These are phyloP conservation scores for Hydrozoanthus gracilis DNA, from an alignment of 92 coral and sea anemone genomes.

Conservation along the genomic window DNA sequence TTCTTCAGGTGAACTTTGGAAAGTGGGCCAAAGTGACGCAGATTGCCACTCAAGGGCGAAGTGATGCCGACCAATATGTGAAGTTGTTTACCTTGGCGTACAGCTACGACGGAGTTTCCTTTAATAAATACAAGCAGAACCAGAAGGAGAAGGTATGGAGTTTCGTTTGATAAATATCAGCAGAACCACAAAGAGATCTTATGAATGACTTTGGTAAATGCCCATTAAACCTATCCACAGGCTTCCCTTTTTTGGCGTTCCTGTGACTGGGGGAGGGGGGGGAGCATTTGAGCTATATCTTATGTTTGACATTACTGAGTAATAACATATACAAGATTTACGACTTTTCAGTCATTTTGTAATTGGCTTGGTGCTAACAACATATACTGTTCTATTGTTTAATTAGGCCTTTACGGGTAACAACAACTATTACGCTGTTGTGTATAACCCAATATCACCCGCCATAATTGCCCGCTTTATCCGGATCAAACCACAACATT, in stretches of 20 bases:
- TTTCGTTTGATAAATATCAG: background rate
- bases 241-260: too few relatives aligned
- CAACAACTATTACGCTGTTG: constrained; percentile 3
- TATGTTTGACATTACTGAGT: too few relatives aligned
- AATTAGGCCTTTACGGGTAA: constrained; percentile 14
- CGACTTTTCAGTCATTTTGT: background rate
- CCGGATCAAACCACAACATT: constrained; percentile 26
- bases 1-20: constrained; percentile 34
- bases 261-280: too few relatives aligned
- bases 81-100: constrained; percentile 8
- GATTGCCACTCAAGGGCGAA: constrained; percentile 30
- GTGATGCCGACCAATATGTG: constrained; percentile 27
- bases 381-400: background rate
- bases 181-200: background rate
- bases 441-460: background rate
- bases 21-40: constrained; percentile 8
- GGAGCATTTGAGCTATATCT: too few relatives aligned
- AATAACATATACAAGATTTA: background rate
- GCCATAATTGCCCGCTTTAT: constrained; percentile 25
- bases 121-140: constrained; percentile 15
- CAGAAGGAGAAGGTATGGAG: constrained; percentile 14
- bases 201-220: background rate
- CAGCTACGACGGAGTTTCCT: constrained; percentile 14
- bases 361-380: background rate
- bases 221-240: background rate